A percentile compares a stretch with the other conserved stretches of the same genome.
Evolutionary conservation across 2,113 vertebrate genomes (phyloP).

Genomic region (Daphoenositta chrysoptera): DNA sequence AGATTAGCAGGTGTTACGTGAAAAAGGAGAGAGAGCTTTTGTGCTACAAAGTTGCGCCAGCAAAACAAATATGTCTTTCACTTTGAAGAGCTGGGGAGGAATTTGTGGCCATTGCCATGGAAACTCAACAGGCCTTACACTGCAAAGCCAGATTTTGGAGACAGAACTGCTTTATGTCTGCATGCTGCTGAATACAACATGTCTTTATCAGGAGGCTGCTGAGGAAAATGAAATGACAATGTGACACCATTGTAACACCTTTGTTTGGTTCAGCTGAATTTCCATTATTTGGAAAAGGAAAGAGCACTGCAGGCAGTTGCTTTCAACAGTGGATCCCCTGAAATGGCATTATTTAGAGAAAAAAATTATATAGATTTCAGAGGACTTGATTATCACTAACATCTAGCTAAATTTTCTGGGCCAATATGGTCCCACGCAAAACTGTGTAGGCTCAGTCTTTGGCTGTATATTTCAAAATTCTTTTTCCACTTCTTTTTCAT

Average conservation of each 20-base stretch:
- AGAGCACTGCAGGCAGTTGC: neutral
- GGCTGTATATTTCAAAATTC: neutral
- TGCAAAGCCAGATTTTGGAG: constrained; percentile 41
- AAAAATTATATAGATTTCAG: neutral
- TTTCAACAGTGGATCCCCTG: neutral
- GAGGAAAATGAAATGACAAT: neutral
- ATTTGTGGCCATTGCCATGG: constrained; percentile 87
- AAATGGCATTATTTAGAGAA: neutral
- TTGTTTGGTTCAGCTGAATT: neutral
- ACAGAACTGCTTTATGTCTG: constrained; percentile 17
- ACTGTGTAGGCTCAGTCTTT: neutral
- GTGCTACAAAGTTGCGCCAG: constrained; percentile 83
- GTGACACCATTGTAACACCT: neutral
- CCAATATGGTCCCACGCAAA: neutral
- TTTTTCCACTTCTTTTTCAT: neutral
- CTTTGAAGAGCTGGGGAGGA: constrained; percentile 84
- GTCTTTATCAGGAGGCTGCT: constrained; percentile 1
- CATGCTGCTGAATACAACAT: neutral
- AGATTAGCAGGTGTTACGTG: constrained; percentile 89
- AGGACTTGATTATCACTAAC: neutral
- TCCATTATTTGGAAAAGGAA: neutral
- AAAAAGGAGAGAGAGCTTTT: constrained; percentile 79
- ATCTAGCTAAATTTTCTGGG: neutral
- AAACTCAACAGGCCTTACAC: constrained; percentile 77
- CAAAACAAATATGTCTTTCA: constrained; percentile 96